Evolutionary conservation across 92 coral and sea anemone species (phyloP), one percentile per base, ranked within the genome.

Genomic region (Epizoanthus rinbou): DNA sequence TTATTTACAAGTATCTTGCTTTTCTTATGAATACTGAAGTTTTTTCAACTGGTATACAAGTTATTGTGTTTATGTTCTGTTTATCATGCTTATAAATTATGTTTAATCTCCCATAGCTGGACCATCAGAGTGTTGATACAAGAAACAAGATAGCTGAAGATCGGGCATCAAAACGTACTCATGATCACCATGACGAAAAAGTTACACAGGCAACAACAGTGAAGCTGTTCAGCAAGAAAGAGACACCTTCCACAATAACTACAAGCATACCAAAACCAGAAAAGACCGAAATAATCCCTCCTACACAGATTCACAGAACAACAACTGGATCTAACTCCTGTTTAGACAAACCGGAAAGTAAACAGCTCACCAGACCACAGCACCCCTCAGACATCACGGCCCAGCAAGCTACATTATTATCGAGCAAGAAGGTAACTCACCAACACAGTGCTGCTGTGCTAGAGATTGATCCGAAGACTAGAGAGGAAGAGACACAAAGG

Each of bases 401-500:
- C 1, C 59, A 78, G n/a, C 82, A 62, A 31, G 22, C 60, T 62
- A 39, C 2, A 13, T 14, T 69, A 63, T 14, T 65, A 5, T 39
- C 45, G 41, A 62, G 45, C 47, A 33, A 35, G 8, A 11, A 56
- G 11, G 13, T 23, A 5, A 23, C 28, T 41, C 3, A 13, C 3
- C 82, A 63, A 58, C 58, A 21, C 13, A 10, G n/a, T 63, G 23
- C 41, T 39, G 16, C 82, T 62, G 71, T 78, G 59, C 70, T 62
- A 25, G 70, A 59, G 21, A 37, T 62, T 43, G 82, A 78, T 50
- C 23, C 39, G 71, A 5, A 2, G 1, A 21, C 82, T 4, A 28
- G 85, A 65, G 37, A 68, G 43, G 58, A 60, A 25, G 50, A 11
- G 71, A 79, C 25, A 33, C 70, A 69, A 5, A 79, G 74, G 65